These are phyloP conservation scores for Pentalonia nigronervosa DNA, from an alignment of 1,140 invertebrate genomes.

Conservation along the genomic window DNA sequence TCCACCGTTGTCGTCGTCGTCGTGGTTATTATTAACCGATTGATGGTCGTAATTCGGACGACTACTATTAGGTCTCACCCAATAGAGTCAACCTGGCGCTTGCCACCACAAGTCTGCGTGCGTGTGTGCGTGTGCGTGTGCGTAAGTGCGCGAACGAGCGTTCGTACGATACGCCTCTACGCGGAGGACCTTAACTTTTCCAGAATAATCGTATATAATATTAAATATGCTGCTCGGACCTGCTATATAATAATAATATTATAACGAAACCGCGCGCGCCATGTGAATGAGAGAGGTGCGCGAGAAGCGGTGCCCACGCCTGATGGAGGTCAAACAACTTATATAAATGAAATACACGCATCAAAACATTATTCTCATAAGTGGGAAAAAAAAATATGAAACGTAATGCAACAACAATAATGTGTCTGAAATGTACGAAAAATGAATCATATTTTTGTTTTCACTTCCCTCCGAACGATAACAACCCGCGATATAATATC, in stretches of 20 bases:
- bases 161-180: background rate
- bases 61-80: background rate
- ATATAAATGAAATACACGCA: conserved; percentile 7
- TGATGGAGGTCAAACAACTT: conserved; percentile 39
- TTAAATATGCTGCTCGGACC: background rate
- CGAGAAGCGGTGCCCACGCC: conserved; percentile 22
- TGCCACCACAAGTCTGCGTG: conserved; percentile 29
- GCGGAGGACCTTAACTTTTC: background rate
- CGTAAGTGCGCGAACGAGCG: background rate
- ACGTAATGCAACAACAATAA: conserved; percentile 4
- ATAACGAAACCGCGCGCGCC: conserved; percentile 7
- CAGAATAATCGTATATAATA: background rate
- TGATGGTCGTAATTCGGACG: conserved; percentile 25
- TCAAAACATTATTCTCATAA: conserved; percentile 18
- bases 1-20: background rate
- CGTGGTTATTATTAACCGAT: background rate
- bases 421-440: background rate
- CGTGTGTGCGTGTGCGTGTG: background rate
- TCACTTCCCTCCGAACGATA: background rate
- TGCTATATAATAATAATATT: conserved; percentile 19
- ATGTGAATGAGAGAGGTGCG: conserved; percentile 22
- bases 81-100: conserved; percentile 25
- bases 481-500: conserved; percentile 1
- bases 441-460: background rate
- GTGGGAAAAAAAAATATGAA: background rate